Conservation (phyloP, 2,113 vertebrate species). For the Marmota flaviventris region DNA sequence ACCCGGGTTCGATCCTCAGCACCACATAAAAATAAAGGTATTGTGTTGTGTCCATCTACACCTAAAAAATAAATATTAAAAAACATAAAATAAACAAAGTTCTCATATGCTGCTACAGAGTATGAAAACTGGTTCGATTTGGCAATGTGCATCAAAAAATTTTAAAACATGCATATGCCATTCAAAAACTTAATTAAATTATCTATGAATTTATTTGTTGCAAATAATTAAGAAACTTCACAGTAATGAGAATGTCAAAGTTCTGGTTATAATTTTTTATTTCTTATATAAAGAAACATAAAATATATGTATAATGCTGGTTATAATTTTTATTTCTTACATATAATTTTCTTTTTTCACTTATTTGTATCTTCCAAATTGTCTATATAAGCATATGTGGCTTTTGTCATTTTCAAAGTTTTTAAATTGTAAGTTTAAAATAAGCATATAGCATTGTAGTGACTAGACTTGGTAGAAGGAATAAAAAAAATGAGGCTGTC, state of each 20-base stretch:
- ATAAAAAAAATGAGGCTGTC: conserved; percentile 65
- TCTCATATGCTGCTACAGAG: not conserved
- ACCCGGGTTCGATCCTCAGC: too few relatives aligned
- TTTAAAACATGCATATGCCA: not conserved
- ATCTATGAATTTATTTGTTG: not conserved
- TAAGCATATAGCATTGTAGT: not conserved
- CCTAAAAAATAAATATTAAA: too few relatives aligned
- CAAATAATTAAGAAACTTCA: not conserved
- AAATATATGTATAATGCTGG: too few relatives aligned
- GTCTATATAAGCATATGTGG: conserved; percentile 25
- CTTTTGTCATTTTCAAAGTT: conserved; percentile 52
- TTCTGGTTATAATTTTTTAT: not conserved
- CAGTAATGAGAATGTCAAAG: not conserved
- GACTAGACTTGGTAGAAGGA: conserved; percentile 45
- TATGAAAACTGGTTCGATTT: not conserved
- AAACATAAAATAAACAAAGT: not conserved
- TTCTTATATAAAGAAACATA: too few relatives aligned
- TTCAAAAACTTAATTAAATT: not conserved
- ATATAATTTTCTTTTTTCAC: not conserved
- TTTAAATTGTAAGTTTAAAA: conserved; percentile 61
- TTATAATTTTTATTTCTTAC: too few relatives aligned
- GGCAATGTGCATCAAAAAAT: not conserved
- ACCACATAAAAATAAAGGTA: too few relatives aligned
- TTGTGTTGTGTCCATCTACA: too few relatives aligned
- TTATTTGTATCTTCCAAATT: conserved; percentile 8